phyloP scores from a whole-genome alignment of 2,888 invertebrate species.

The Pemphredon lugubris region DNA sequence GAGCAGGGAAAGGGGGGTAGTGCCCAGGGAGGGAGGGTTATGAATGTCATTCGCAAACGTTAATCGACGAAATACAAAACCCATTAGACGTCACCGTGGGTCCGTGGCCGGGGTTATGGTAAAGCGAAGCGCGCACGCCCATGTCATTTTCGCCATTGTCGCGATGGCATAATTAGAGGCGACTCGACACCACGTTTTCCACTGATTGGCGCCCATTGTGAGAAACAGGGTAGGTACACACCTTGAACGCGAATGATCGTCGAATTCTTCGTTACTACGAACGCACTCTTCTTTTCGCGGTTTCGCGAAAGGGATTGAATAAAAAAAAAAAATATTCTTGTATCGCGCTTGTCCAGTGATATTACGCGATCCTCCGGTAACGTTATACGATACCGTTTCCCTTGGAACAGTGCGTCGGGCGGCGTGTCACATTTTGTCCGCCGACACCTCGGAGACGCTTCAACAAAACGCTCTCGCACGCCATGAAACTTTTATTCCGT shows the following conservation, averaged over 20 bases:
- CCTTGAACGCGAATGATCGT: conserved; percentile 16
- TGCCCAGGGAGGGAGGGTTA: conserved; percentile 48
- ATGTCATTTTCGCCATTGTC: conserved; percentile 70
- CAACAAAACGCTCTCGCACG: conserved; percentile 45
- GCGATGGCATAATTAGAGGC: conserved; percentile 63
- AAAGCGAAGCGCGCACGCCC: conserved; percentile 64
- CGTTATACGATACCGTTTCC: conserved; percentile 5
- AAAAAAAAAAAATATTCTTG: no score
- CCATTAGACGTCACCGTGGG: conserved; percentile 67
- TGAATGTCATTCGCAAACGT: conserved; percentile 72
- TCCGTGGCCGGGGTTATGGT: conserved; percentile 12
- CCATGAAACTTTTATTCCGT: conserved; percentile 56
- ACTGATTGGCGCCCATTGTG: conserved; percentile 60
- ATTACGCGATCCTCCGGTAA: no score
- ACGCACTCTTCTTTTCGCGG: no score
- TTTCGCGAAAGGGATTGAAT: no score
- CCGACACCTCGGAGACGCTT: conserved; percentile 50
- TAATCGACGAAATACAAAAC: conserved; percentile 73
- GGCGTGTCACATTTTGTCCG: conserved; percentile 41
- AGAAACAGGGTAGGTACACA: conserved; percentile 8
- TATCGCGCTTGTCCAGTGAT: no score
- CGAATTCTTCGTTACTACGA: no score
- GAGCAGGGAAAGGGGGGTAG: conserved; percentile 15
- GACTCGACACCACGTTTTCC: conserved; percentile 57
- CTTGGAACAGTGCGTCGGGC: conserved; percentile 16